Evolutionary conservation across 1,140 invertebrate genomes (phyloP).

Genomic region (Andrena cerasifolii): DNA sequence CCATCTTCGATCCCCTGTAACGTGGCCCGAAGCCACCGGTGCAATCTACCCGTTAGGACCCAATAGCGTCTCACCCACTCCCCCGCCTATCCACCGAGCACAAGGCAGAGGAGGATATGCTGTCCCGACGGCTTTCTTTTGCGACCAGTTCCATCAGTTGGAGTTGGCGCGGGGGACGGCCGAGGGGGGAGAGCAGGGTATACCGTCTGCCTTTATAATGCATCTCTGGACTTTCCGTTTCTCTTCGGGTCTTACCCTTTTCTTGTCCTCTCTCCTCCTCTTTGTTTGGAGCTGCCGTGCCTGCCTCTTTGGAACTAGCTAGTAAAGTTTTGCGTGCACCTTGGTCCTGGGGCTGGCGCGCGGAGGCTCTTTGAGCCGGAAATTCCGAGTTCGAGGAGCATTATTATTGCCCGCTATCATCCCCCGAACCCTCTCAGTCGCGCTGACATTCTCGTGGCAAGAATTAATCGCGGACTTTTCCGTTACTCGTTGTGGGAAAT

Average conservation of each 20-base stretch:
- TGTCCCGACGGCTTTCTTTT: slow-evolving; percentile 42
- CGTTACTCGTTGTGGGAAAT: too few relatives aligned
- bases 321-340: slow-evolving; percentile 21
- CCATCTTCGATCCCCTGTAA: slow-evolving; percentile 56
- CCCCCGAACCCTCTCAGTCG: too few relatives aligned
- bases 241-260: slow-evolving; percentile 32
- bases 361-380: slow-evolving; percentile 28
- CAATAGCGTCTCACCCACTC: slow-evolving; percentile 36
- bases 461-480: too few relatives aligned
- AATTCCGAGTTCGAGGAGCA: slow-evolving; percentile 1
- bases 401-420: not conserved
- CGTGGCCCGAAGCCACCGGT: slow-evolving; percentile 47
- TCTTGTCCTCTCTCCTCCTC: not conserved
- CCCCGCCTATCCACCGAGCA: not conserved
- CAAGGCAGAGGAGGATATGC: slow-evolving; percentile 26
- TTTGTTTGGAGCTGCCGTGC: not conserved
- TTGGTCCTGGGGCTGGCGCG: not conserved
- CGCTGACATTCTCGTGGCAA: not conserved
- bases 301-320: slow-evolving; percentile 5
- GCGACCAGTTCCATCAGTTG: slow-evolving; percentile 42
- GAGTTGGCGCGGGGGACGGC: slow-evolving; percentile 10
- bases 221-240: slow-evolving; percentile 41
- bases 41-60: slow-evolving; percentile 55
- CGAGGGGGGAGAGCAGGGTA: not conserved
- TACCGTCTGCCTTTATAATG: slow-evolving; percentile 41